Evolutionary conservation across 2,113 vertebrate species (phyloP), one percentile per base, ranked within the genome.

Genomic region (Raphicerus campestris): DNA sequence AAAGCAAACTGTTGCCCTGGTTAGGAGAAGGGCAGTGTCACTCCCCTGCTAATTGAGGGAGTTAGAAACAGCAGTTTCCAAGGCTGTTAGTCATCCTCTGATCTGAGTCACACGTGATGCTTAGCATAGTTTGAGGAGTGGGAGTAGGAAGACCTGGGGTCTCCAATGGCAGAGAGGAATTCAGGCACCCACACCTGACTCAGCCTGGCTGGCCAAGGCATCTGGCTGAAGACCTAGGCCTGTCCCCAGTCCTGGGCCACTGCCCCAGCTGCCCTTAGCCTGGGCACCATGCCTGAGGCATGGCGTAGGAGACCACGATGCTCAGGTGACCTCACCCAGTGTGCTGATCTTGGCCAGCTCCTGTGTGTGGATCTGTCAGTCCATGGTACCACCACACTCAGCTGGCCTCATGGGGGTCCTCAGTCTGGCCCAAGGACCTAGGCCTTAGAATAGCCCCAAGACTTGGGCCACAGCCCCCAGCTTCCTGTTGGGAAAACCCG

Each of bases 251-350:
- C 89, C 86, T 91, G 39, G 87, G 96, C 89, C 53, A 81, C 92
- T 92, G 84, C 83, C 61, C 83, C 94, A 97, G 88, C 96, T 98
- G 98, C 94, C 88, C 97, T 97, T 70, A 92, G 95, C 58, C 85
- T 0, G 85, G 97, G 97, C 97, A 97, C 78, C 66, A 91, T 96
- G 98, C 98, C 98, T 94, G 78, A 96, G 86, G 94, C 88, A 66
- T 98, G 97, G 97, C 82, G 45, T 96, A 97, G 96, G 89, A 97
- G 91, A 84, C 96, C 93, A 80, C 6, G 82, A 94, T 83, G 91
- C 89, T 94, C 96, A 95, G 97, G 97, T 98, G 97, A 98, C 98
- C 97, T 98, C 98, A 98, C 92, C 93, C 97, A 22, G 88, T 17
- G 42, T 81, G 35, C 56, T 95, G 91, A 97, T 91, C 93, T 95